Evolutionary conservation across 2,797 vertebrate genomes (phyloP), one percentile per base, ranked within the genome.

Genomic region (Peromyscus attwateri): DNA sequence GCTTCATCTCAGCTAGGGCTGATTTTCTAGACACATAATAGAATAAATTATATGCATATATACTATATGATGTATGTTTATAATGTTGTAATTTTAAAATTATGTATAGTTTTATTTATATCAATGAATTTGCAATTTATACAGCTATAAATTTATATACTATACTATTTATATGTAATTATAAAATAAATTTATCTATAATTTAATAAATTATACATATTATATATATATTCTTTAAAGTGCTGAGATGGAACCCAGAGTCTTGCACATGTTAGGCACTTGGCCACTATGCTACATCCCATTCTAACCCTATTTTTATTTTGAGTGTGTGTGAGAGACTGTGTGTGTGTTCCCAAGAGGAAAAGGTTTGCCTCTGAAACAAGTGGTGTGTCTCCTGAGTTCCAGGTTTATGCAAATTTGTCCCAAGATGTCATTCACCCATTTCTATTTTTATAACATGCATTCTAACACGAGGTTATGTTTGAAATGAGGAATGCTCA

Each of bases 351-450:
- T 23, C 82, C 40, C 70, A n/a, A 55, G 95, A 95, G 43, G 40
- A 90, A 96, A 95, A 40, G 3, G 6, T 62, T 95, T 96, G 19
- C 29, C 49, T 95, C 85, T 87, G 34, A 70, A 37, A 60, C 10
- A 64, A 93, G n/a, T 17, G 37, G 13, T 46, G 17, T 34, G 34
- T 31, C 55, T 37, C 60, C 43, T 89, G 27, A 89, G 91, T 96
- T 84, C 37, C 49, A 95, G 73, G 57, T 91, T 92, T 80, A 91
- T 97, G 52, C 34, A 92, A 87, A 87, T 89, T 93, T 94, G 57
- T 91, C 43, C 89, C 10, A 85, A 94, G 68, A 91, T 82, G 9
- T 64, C 60, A 75, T 91, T 92, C 14, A 75, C 34, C 55, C 91
- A 25, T 93, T 92, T 91, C 31, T 88, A 0, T 68, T 90, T 77